phyloP scores from a whole-genome alignment of 30 jellyfish, hydroid and myxozoan genomes.

The Hydractinia echinata region DNA sequence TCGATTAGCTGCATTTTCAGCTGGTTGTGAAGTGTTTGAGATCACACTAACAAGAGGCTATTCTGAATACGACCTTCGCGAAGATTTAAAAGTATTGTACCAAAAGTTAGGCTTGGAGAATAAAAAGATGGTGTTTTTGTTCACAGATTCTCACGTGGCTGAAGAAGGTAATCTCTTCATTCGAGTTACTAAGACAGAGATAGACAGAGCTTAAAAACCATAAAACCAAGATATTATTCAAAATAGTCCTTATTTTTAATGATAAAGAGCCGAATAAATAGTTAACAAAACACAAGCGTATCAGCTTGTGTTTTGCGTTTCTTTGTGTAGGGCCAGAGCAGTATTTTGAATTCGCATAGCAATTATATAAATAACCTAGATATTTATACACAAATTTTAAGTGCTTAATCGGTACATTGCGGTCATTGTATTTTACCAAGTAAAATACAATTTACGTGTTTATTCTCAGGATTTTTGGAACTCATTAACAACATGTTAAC shows the following conservation, averaged over 20 bases:
- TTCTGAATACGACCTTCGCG: slow-evolving; percentile 86
- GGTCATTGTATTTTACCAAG: slow-evolving; percentile 7
- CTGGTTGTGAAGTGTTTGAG: slow-evolving; percentile 94
- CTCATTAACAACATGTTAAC: slow-evolving; percentile 92
- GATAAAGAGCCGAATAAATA: too few relatives aligned
- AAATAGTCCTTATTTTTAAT: too few relatives aligned
- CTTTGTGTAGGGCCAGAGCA: too few relatives aligned
- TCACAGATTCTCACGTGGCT: slow-evolving; percentile 94
- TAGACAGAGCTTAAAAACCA: too few relatives aligned
- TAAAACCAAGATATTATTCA: too few relatives aligned
- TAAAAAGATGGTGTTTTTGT: slow-evolving; percentile 85
- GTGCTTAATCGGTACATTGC: too few relatives aligned
- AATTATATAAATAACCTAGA: too few relatives aligned
- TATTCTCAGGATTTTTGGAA: slow-evolving; percentile 81
- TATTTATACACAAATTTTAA: too few relatives aligned
- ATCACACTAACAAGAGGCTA: slow-evolving; percentile 86
- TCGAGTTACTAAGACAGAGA: too few relatives aligned
- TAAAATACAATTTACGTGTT: not conserved
- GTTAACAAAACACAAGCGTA: too few relatives aligned
- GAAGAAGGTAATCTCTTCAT: slow-evolving; percentile 64
- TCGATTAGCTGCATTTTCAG: slow-evolving; percentile 96
- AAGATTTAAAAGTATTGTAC: slow-evolving; percentile 70
- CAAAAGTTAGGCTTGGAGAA: slow-evolving; percentile 83
- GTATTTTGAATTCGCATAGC: too few relatives aligned
- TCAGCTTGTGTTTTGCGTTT: too few relatives aligned